Evolutionary conservation across 1,140 invertebrate genomes (phyloP).

Genomic region (Drosophila bocqueti): DNA sequence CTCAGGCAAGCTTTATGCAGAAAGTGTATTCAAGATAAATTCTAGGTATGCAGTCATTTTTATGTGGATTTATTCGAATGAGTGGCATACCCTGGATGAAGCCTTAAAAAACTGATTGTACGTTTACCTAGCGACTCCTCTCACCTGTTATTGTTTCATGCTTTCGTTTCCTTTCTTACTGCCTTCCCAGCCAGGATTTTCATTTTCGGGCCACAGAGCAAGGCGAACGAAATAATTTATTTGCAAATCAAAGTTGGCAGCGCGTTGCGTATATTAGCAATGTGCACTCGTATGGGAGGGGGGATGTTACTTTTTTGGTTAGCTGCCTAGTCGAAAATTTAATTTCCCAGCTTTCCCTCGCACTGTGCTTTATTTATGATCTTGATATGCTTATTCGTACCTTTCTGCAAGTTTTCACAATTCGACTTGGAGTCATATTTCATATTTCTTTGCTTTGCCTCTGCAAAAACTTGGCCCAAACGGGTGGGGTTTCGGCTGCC

Average conservation of each 20-base stretch:
- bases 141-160: conserved; percentile 45
- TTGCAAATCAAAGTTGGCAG: conserved; percentile 81
- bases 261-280: conserved; percentile 80
- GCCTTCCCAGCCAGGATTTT: conserved; percentile 17
- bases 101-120: conserved; percentile 33
- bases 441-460: conserved; percentile 68
- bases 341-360: conserved; percentile 71
- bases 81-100: neutral
- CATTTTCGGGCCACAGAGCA: conserved; percentile 49
- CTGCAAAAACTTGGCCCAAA: conserved; percentile 60
- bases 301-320: conserved; percentile 22
- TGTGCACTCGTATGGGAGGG: conserved; percentile 51
- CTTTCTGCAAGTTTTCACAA: conserved; percentile 83
- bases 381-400: conserved; percentile 81
- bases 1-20: too few species aligned
- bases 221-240: conserved; percentile 76
- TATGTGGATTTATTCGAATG: neutral
- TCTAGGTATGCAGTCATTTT: neutral
- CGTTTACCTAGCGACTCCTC: conserved; percentile 42
- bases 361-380: conserved; percentile 79
- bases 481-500: conserved; percentile 22
- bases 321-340: conserved; percentile 79
- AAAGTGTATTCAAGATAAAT: neutral
- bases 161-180: conserved; percentile 3
- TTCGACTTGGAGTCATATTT: conserved; percentile 83